Base-by-base conservation (phyloP, 2,113 vertebrate species). In the Myotis brandtii region DNA sequence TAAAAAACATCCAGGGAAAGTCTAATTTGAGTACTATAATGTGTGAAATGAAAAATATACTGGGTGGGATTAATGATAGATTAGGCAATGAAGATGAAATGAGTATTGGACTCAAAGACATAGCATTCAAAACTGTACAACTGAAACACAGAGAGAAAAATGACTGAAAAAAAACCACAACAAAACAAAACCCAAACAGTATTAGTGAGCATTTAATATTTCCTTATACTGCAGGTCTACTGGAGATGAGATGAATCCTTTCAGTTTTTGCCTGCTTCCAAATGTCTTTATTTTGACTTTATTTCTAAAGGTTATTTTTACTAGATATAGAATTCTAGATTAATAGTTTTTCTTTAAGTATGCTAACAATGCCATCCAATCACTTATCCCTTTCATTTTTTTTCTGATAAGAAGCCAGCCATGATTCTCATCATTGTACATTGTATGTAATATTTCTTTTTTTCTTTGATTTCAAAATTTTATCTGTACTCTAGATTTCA, bases 281-380 rank as follows among this genome's bases (percentile, higher is more conserved):
- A 86, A 91, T 73, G 40, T 25, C 88, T 86, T 79, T 80, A 64
- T 43, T 91, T 79, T 90, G 37, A 67, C 79, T 76, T 84, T 18
- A 76, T 67, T 92, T 90, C 56, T 48, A 86, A 80, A 86, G 73
- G 32, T 59, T 30, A 50, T 72, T 87, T 87, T 72, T 87, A 25
- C n/a, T 27, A 25, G 43, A n/a, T 81, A 52, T 46, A 89, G 21
- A 73, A 73, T 94, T 94, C 27, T 30, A 43, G 54, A 52, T 88
- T 27, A 88, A 64, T 7, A 82, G 3, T 73, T 88, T 93, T 93
- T 70, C 32, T 70, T 48, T 52, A 56, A 75, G 27, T 89, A 54
- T 12, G 40, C 54, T 89, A 79, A 81, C 81, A 54, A 54, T 81
- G 30, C 2, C 2, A 34, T 62, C 86, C 32, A 30, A 64, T 70